A percentile compares a stretch with the other conserved stretches of the same genome.
Evolutionary conservation across 2,797 vertebrate species (phyloP).

Genomic region (Sebastes hubbsi): DNA sequence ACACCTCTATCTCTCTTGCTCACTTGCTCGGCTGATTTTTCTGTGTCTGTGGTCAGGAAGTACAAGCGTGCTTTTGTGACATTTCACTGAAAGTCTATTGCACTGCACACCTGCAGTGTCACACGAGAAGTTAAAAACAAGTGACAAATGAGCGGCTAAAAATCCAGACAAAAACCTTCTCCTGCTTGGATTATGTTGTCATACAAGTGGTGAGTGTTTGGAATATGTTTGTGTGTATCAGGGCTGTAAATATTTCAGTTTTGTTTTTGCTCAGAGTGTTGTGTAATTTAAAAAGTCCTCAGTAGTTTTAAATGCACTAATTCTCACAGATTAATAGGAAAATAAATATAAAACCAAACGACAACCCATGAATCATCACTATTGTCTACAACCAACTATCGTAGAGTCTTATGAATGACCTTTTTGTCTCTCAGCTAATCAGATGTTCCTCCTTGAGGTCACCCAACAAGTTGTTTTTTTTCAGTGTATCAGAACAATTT

Average conservation of each 20-base stretch:
- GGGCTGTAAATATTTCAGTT: not conserved
- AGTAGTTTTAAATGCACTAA: not conserved
- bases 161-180: not conserved
- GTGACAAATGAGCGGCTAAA: constrained; percentile 9
- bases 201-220: constrained; percentile 47
- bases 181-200: constrained; percentile 30
- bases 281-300: not conserved
- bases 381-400: not conserved
- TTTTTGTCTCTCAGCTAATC: constrained; percentile 21
- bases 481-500: not conserved
- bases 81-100: constrained; percentile 54
- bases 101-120: constrained; percentile 54
- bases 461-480: constrained; percentile 7
- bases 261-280: not conserved
- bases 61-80: constrained; percentile 57
- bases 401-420: constrained; percentile 35
- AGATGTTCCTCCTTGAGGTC: not conserved
- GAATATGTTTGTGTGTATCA: not conserved
- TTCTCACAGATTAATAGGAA: not conserved
- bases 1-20: constrained; percentile 18
- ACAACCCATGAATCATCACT: not conserved
- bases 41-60: constrained; percentile 78
- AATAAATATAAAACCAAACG: not conserved
- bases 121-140: not conserved
- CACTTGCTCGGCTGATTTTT: constrained; percentile 35